These are phyloP conservation scores for Steinernema carpocapsae DNA, from an alignment of 2,888 invertebrate species.

Conservation along the genomic window DNA sequence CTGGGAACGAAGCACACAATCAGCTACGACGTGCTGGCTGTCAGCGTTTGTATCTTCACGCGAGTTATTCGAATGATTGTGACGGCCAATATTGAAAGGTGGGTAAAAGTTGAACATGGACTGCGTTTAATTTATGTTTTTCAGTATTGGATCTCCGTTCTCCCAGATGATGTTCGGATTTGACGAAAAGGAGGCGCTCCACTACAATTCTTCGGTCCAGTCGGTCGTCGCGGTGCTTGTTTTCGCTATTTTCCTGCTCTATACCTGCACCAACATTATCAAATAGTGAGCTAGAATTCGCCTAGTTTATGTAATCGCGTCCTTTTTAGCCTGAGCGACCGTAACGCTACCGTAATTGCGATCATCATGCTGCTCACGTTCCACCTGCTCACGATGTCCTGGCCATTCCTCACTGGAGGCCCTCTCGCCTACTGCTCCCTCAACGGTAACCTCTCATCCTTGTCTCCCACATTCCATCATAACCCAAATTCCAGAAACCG, in stretches of 20 bases:
- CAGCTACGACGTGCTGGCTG: constrained; percentile 51
- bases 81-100: constrained; percentile 46
- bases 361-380: constrained; percentile 49
- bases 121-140: constrained; percentile 4
- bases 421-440: constrained; percentile 41
- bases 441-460: constrained; percentile 37
- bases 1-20: constrained; percentile 26
- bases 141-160: constrained; percentile 49
- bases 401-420: constrained; percentile 52
- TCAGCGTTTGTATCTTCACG: constrained; percentile 50
- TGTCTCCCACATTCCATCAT: neutral
- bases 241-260: constrained; percentile 48
- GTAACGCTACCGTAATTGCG: constrained; percentile 42
- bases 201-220: constrained; percentile 48
- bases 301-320: constrained; percentile 25
- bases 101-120: neutral
- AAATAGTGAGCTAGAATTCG: constrained; percentile 45
- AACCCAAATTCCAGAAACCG: neutral
- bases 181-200: constrained; percentile 44
- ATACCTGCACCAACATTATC: constrained; percentile 51
- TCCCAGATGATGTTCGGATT: constrained; percentile 53
- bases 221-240: constrained; percentile 49
- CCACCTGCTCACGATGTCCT: constrained; percentile 51
- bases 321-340: constrained; percentile 42
- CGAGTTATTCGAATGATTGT: constrained; percentile 44